Conservation (phyloP, 2,113 vertebrate species). For the Alethe castanea region DNA sequence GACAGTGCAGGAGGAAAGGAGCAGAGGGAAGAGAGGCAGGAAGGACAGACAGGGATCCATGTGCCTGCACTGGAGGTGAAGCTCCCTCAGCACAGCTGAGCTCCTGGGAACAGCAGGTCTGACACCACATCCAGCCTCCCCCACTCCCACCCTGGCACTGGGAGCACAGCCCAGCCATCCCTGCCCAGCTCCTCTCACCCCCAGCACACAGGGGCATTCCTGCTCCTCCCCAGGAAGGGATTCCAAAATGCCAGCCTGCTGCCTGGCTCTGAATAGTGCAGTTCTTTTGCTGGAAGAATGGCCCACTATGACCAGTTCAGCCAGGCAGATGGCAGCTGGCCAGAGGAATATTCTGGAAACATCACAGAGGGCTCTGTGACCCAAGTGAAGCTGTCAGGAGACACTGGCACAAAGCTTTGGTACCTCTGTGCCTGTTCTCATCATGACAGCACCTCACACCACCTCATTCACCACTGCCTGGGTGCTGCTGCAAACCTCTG, state of each 20-base stretch:
- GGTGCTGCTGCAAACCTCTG: background rate
- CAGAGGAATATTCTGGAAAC: background rate
- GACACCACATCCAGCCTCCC: background rate
- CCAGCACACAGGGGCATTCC: background rate
- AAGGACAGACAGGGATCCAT: background rate
- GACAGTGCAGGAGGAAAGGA: background rate
- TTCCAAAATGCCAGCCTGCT: background rate
- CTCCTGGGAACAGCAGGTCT: background rate
- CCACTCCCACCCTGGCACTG: fast-evolving
- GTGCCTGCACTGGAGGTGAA: background rate
- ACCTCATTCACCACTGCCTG: background rate
- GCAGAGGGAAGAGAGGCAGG: background rate
- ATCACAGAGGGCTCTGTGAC: background rate
- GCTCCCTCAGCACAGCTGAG: background rate
- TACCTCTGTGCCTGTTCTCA: background rate
- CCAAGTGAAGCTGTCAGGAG: background rate
- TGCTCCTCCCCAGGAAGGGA: background rate
- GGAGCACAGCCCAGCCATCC: background rate
- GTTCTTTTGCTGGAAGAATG: background rate
- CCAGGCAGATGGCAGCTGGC: background rate
- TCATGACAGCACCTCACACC: fast-evolving
- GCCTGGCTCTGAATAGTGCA: background rate
- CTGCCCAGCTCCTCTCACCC: background rate
- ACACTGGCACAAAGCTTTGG: background rate
- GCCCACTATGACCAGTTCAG: background rate